phyloP scores from a whole-genome alignment of 2,888 invertebrate species.

The Rotaria macrura region DNA sequence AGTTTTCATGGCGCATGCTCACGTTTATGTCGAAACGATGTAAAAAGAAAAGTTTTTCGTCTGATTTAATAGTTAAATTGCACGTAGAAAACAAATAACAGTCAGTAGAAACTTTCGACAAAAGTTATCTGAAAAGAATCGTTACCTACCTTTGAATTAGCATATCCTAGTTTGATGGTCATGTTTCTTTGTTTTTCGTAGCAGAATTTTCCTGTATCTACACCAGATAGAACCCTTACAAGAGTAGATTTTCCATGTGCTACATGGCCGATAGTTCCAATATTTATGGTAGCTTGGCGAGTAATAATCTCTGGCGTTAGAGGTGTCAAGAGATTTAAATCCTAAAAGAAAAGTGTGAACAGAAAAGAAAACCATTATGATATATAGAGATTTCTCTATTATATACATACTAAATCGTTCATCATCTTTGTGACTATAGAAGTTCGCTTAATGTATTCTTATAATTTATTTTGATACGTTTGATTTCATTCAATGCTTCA shows the following conservation, averaged over 20 bases:
- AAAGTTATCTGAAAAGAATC: background rate
- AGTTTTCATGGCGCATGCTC: too few relatives aligned
- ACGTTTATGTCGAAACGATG: too few relatives aligned
- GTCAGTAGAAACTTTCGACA: too few relatives aligned
- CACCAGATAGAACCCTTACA: slow-evolving; percentile 94
- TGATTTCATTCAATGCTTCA: too few relatives aligned
- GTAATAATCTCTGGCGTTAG: slow-evolving; percentile 95
- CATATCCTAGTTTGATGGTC: slow-evolving; percentile 86
- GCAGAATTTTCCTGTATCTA: slow-evolving; percentile 95
- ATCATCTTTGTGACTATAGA: background rate
- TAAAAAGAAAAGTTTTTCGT: too few relatives aligned
- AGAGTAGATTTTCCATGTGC: slow-evolving; percentile 99
- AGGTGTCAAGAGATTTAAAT: slow-evolving; percentile 62
- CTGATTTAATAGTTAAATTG: too few relatives aligned
- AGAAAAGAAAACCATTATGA: background rate
- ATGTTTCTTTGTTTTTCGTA: slow-evolving; percentile 98
- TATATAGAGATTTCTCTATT: background rate
- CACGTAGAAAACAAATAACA: too few relatives aligned
- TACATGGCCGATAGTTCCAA: slow-evolving; percentile 97
- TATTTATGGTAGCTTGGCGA: slow-evolving; percentile 96
- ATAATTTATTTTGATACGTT: too few relatives aligned
- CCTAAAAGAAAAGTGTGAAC: too few relatives aligned
- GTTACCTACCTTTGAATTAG: slow-evolving; percentile 55
- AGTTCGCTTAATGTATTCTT: background rate
- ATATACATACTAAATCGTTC: background rate